phyloP scores from a whole-genome alignment of 2,113 vertebrate genomes.

The Neodontobutis hainanensis region DNA sequence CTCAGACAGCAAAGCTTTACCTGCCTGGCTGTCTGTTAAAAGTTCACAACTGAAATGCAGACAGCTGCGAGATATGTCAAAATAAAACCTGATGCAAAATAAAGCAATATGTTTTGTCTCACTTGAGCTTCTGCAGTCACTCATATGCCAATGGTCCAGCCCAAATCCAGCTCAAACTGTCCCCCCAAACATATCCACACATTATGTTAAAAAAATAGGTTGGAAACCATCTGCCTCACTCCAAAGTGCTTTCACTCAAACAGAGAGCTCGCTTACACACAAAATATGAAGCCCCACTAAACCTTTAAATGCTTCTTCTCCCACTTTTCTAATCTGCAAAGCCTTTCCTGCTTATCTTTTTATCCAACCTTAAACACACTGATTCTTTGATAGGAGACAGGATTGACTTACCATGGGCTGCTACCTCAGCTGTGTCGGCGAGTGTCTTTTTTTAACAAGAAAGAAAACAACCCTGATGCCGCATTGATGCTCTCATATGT shows the following conservation, averaged over 20 bases:
- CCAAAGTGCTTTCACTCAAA: not conserved
- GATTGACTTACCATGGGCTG: slow-evolving; percentile 23
- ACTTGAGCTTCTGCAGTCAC: slow-evolving; percentile 12
- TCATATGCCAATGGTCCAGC: slow-evolving; percentile 20
- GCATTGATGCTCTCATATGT: not conserved
- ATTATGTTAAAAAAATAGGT: slow-evolving; percentile 24
- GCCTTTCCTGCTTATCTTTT: slow-evolving; percentile 48
- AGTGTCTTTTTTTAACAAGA: slow-evolving; percentile 12
- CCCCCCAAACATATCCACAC: slow-evolving; percentile 22
- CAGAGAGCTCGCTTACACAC: slow-evolving; percentile 7
- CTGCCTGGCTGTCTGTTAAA: slow-evolving; percentile 30
- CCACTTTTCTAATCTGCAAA: slow-evolving; percentile 21
- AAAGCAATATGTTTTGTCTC: slow-evolving; percentile 34
- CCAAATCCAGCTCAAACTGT: slow-evolving; percentile 24
- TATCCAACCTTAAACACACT: slow-evolving; percentile 43
- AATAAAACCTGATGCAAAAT: slow-evolving; percentile 18
- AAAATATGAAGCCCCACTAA: slow-evolving; percentile 41
- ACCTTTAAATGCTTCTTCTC: slow-evolving; percentile 38
- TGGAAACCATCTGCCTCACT: slow-evolving; percentile 9
- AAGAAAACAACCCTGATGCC: slow-evolving; percentile 6
- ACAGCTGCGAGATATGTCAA: slow-evolving; percentile 43
- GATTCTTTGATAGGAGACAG: slow-evolving; percentile 39
- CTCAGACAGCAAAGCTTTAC: slow-evolving; percentile 24
- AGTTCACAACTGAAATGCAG: slow-evolving; percentile 27
- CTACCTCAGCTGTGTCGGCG: slow-evolving; percentile 38